Base-by-base conservation (phyloP, 2,797 vertebrate genomes). In the Lagodon rhomboides region DNA sequence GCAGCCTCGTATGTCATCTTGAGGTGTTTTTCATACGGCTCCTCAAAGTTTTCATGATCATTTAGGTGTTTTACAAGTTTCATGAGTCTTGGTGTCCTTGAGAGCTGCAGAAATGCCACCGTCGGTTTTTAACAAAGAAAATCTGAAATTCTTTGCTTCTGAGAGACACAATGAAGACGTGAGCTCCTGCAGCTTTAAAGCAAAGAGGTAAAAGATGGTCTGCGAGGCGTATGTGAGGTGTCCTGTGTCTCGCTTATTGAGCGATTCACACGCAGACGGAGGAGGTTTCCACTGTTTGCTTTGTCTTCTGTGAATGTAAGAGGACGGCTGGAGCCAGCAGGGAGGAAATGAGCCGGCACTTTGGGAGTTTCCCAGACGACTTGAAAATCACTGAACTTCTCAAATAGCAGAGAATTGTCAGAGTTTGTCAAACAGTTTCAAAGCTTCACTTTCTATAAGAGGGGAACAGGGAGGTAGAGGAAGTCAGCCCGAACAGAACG, bases 311-410 rank as follows among this genome's bases (percentile, higher is more conserved):
- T 10, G 55, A 47, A 43, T 11, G 38, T 16, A 43, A 16, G 73
- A 79, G 41, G 68, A 80, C 2, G 13, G n/a, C 22, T 22, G 22
- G 11, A 68, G 63, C 43, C 73, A 59, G 79, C 69, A 18, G 73
- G 82, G 75, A 70, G 72, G 79, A 61, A 73, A 84, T 54, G 68
- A 79, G 68, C 12, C 67, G 13, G 54, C 71, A 56, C 76, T 77
- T 64, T 2, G 34, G 65, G 23, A 50, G 25, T 55, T 56, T 15
- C 46, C 44, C 7, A 34, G 2, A 27, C 50, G 22, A 68, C 17
- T 82, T 79, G 20, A 60, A 66, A 64, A 47, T 12, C 68, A 59
- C 74, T 58, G 12, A 66, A 44, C 41, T 62, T 51, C 50, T 73
- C 63, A 54, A 63, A 73, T 12, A 54, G 34, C n/a, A 51, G 58